phyloP scores from a whole-genome alignment of 2,113 vertebrate genomes.

The Dipodomys stephensi region DNA sequence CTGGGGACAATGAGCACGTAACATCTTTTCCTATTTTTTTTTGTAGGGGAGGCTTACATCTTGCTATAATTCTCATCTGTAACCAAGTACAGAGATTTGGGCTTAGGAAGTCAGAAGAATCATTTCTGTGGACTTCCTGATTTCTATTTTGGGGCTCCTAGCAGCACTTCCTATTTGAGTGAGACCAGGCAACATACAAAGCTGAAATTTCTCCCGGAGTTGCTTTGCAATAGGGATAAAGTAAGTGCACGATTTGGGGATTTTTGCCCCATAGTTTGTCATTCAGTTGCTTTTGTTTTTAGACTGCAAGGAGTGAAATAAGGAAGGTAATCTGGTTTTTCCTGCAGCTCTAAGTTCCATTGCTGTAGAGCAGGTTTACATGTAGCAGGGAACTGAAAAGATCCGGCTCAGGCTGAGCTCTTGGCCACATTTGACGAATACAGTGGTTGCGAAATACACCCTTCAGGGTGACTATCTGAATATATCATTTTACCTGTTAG shows the following conservation, averaged over 20 bases:
- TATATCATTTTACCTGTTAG: not conserved
- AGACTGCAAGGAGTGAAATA: not conserved
- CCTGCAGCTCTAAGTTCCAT: not conserved
- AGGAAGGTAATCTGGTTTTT: not conserved
- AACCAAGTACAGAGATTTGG: not conserved
- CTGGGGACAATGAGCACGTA: no score
- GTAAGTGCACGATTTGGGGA: conserved; percentile 41
- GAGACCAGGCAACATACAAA: conserved; percentile 17
- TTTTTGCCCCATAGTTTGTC: not conserved
- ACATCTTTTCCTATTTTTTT: not conserved
- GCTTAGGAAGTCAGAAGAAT: conserved; percentile 57
- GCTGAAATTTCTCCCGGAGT: conserved; percentile 49
- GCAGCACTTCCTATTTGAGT: conserved; percentile 59
- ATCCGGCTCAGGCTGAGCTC: not conserved
- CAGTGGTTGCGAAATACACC: not conserved
- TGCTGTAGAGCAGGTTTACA: not conserved
- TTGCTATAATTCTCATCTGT: not conserved
- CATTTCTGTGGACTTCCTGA: conserved; percentile 65
- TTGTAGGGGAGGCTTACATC: not conserved
- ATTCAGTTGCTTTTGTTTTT: not conserved
- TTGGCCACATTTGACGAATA: not conserved
- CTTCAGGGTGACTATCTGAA: conserved; percentile 18
- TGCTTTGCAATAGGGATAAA: conserved; percentile 24
- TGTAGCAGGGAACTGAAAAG: not conserved
- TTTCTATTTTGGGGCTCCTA: conserved; percentile 66